These are phyloP conservation scores for Onychorhynchus coronatus DNA, from an alignment of 2,113 vertebrate species.

Conservation along the genomic window DNA sequence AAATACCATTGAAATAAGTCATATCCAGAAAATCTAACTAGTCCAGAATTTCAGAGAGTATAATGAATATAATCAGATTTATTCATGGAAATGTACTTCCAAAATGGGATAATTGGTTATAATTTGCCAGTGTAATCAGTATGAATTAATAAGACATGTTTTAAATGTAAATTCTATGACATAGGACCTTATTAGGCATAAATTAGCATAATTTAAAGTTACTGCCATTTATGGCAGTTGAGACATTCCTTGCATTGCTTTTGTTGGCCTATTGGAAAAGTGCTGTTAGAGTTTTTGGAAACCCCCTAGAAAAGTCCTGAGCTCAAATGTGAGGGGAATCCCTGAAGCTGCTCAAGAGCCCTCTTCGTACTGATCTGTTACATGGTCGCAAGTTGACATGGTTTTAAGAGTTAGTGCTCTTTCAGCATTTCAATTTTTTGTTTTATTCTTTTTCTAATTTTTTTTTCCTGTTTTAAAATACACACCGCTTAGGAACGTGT, in stretches of 20 bases:
- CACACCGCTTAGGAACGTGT: neutral
- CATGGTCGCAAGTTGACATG: neutral
- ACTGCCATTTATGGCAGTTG: neutral
- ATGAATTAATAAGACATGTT: neutral
- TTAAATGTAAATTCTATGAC: constrained; percentile 6
- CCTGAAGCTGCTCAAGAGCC: neutral
- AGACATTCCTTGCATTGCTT: neutral
- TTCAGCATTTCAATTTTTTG: neutral
- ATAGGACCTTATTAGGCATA: neutral
- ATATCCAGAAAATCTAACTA: neutral
- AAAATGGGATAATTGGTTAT: constrained; percentile 18
- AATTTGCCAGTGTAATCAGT: constrained; percentile 25
- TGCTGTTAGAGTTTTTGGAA: neutral
- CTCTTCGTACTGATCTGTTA: neutral
- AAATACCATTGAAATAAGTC: neutral
- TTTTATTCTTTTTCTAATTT: neutral
- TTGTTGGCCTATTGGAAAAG: neutral
- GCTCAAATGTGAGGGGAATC: neutral
- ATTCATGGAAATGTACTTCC: neutral
- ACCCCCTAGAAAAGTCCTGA: neutral
- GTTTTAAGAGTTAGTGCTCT: neutral
- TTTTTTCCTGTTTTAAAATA: neutral
- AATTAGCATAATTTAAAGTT: constrained; percentile 7
- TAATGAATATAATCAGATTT: constrained; percentile 22
- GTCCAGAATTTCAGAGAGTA: neutral